Base-by-base conservation (phyloP, 2,888 invertebrate genomes). In the Tupiocoris notatus region DNA sequence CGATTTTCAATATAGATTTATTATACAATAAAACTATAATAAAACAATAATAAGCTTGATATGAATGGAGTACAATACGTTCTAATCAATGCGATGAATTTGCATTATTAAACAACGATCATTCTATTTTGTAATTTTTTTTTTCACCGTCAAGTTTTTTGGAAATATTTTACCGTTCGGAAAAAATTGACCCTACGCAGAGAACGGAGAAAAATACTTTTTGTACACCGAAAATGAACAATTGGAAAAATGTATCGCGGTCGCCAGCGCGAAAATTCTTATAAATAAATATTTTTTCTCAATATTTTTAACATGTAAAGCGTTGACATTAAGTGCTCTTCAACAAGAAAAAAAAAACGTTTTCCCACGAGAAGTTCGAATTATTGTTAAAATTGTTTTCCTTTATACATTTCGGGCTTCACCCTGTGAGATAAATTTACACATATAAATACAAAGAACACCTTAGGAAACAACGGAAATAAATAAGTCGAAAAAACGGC, bases 301-400 rank as follows among this genome's bases (percentile, higher is more conserved):
- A 67, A 71, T 65, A 25, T 76, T 61, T 39, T 77, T 64, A 78
- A 78, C 78, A 78, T 77, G 77, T 73, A 77, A 78, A 78, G 78
- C 78, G 67, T 78, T 68, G 76, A 77, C 77, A 78, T 78, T 66
- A 78, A 76, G 74, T 76, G 67, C 74, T 74, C 66, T 74, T 74
- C 62, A 76, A 76, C 70, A 73, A 73, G 61, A 75, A 78, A 63
- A n/a, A n/a, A n/a, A 63, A 76, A 76, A 61, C 73, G 39, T 24
- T 73, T 67, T 67, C 62, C 63, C n/a, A 62, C 39, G 61, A 63
- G 20, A 73, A 73, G 58, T 62, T 71, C 39, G 63, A 73, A 67
- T 67, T 57, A 54, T 39, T 62, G 24, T 61, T 39, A 61, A 73
- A 73, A 73, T 70, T n/a, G 12, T 12, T 39, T 63, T 23, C 54